Conservation (phyloP, 2,888 invertebrate genomes). For the Cephus pulcher region DNA sequence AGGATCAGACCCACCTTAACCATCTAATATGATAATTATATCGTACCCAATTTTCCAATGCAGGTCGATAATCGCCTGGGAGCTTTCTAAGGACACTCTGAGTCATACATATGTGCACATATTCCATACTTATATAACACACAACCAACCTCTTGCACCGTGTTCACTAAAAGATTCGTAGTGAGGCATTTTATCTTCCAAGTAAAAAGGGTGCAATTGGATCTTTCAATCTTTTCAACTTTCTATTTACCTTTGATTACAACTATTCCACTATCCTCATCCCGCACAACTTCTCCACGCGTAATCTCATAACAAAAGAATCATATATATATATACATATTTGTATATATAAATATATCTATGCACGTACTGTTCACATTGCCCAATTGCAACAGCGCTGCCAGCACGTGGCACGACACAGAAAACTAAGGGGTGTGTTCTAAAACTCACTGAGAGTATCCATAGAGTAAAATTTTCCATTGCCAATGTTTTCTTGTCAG, state of each 20-base stretch:
- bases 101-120: slow-evolving; percentile 14
- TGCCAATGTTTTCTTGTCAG: too few relatives aligned
- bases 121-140: background rate
- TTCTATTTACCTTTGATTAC: background rate
- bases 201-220: background rate
- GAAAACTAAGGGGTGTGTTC: background rate
- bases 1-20: slow-evolving; percentile 36
- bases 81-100: slow-evolving; percentile 27
- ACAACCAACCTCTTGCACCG: background rate
- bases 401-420: background rate
- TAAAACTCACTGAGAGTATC: too few relatives aligned
- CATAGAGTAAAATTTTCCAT: too few relatives aligned
- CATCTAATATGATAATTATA: slow-evolving; percentile 39
- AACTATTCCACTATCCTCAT: background rate
- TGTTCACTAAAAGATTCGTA: background rate
- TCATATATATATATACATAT: background rate
- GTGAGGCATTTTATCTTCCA: background rate
- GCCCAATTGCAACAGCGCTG: background rate
- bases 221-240: background rate
- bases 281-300: background rate
- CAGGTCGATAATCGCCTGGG: slow-evolving; percentile 39
- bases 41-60: slow-evolving; percentile 29
- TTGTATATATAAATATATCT: background rate
- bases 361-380: too few relatives aligned
- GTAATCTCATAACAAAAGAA: background rate